These are phyloP conservation scores for Rotaria socialis DNA, from an alignment of 2,888 invertebrate genomes.

Conservation along the genomic window DNA sequence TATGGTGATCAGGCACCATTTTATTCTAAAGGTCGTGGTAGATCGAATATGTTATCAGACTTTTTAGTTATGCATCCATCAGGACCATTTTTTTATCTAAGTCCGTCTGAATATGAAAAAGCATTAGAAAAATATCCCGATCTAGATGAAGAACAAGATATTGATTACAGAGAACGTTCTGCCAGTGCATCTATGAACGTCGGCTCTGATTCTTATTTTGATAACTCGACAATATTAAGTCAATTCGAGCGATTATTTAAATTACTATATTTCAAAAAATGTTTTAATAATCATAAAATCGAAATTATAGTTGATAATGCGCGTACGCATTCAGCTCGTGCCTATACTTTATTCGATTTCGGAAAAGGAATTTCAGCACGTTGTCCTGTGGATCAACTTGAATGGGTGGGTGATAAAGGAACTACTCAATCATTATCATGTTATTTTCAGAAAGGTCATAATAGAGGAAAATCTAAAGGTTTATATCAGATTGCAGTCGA, in stretches of 20 bases:
- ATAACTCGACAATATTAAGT: not conserved
- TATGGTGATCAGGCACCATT: not conserved
- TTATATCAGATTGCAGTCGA: not conserved
- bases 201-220: slow-evolving; percentile 1
- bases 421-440: not conserved
- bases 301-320: slow-evolving; percentile 19
- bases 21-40: slow-evolving; percentile 31
- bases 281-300: not conserved
- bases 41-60: not conserved
- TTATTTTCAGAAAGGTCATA: not conserved
- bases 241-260: slow-evolving; percentile 28
- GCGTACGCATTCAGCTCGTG: not conserved
- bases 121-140: not conserved
- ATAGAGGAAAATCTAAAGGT: not conserved
- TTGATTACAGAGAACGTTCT: slow-evolving; percentile 3
- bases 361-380: not conserved
- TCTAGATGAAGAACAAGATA: not conserved
- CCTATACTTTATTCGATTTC: not conserved
- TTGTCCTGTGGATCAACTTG: not conserved
- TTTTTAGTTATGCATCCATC: not conserved
- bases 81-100: slow-evolving; percentile 21
- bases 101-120: not conserved
- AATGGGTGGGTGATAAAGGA: not conserved
- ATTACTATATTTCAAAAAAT: not conserved
- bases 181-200: slow-evolving; percentile 2